Evolutionary conservation across 2,888 invertebrate species (phyloP).

Genomic region (Drosophila sordidapex): DNA sequence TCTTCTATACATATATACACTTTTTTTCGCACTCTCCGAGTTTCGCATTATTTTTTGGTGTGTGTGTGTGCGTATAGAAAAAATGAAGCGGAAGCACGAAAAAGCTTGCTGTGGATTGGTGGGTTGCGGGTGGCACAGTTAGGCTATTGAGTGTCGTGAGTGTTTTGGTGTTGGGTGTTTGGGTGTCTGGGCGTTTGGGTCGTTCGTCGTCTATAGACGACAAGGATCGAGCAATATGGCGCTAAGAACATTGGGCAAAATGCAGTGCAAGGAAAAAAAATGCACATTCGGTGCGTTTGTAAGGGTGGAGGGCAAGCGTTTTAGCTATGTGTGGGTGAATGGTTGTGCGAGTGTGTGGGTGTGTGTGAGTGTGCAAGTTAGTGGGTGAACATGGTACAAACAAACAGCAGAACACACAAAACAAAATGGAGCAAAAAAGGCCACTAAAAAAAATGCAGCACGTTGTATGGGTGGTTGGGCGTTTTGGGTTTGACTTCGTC

Average conservation of each 20-base stretch:
- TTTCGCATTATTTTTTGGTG: conserved; percentile 23
- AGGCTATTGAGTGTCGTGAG: conserved; percentile 4
- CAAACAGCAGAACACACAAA: conserved; percentile 80
- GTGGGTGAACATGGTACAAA: conserved; percentile 49
- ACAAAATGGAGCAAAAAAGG: conserved; percentile 79
- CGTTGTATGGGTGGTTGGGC: conserved; percentile 43
- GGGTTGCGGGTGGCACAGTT: conserved; percentile 9
- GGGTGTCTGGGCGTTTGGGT: conserved; percentile 23
- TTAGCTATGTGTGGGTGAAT: conserved; percentile 24
- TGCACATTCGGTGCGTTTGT: conserved; percentile 67
- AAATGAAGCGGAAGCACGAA: conserved; percentile 77
- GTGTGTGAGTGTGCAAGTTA: conserved; percentile 33
- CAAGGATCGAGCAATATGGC: conserved; percentile 69
- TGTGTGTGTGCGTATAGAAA: conserved; percentile 50
- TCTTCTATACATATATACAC: not conserved
- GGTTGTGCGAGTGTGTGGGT: conserved; percentile 32
- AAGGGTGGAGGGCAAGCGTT: conserved; percentile 43
- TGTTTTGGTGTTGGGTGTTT: conserved; percentile 10
- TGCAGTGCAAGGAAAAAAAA: conserved; percentile 62
- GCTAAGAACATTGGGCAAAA: conserved; percentile 77
- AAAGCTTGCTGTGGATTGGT: conserved; percentile 52
- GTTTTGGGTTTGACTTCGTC: conserved; percentile 56
- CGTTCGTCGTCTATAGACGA: conserved; percentile 28
- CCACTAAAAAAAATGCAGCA: conserved; percentile 70
- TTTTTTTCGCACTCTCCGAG: conserved; percentile 18